Evolutionary conservation across 2,113 vertebrate species (phyloP).

Genomic region (Trachemys scripta): DNA sequence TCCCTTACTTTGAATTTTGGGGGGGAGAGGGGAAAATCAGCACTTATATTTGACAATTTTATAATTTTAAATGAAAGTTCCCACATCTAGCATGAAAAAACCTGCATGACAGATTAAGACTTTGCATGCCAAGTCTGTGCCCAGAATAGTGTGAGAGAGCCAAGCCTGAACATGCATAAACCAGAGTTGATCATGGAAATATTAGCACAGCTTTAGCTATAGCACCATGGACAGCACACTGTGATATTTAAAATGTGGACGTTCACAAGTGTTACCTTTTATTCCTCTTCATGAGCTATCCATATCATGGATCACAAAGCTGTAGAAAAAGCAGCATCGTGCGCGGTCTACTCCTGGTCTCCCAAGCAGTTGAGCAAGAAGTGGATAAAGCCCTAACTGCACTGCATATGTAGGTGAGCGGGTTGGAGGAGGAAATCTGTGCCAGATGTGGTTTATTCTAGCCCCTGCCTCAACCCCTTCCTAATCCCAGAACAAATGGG

Average conservation of each 20-base stretch:
- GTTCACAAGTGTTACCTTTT: rapidly evolving
- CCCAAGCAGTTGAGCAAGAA: rapidly evolving
- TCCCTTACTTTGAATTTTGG: conserved; percentile 2
- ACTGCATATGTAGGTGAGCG: neutral
- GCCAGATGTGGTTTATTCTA: neutral
- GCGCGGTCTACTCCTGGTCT: neutral
- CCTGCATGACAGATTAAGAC: conserved; percentile 38
- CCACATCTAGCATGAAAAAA: conserved; percentile 57
- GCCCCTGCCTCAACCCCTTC: neutral
- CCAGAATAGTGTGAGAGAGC: neutral
- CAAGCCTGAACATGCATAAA: rapidly evolving
- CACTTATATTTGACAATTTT: conserved; percentile 27
- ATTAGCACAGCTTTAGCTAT: rapidly evolving
- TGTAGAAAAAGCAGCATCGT: neutral
- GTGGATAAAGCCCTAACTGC: neutral
- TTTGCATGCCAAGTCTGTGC: neutral
- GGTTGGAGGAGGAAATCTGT: neutral
- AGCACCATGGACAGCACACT: rapidly evolving
- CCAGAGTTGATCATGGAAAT: neutral
- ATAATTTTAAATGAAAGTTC: conserved; percentile 54
- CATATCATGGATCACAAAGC: neutral
- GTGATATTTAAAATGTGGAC: neutral
- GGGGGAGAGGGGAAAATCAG: conserved; percentile 15
- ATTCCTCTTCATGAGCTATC: rapidly evolving
- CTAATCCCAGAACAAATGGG: neutral